phyloP scores from a whole-genome alignment of 2,113 vertebrate genomes.

The Oxyruncus cristatus region DNA sequence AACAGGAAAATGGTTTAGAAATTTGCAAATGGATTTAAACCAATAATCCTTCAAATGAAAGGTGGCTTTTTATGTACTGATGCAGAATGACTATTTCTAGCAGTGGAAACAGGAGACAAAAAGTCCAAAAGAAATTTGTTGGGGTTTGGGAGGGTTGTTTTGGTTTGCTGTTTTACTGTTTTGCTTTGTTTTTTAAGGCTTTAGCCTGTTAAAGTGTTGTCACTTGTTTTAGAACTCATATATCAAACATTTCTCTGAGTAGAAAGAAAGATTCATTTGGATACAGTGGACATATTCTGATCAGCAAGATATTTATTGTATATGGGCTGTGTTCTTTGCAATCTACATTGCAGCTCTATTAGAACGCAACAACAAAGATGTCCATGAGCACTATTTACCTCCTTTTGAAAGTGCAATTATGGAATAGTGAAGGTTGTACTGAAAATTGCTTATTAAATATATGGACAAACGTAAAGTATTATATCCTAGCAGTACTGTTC shows the following conservation, averaged over 20 bases:
- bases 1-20: constrained; percentile 54
- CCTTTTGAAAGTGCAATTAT: background rate
- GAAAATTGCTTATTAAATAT: background rate
- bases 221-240: background rate
- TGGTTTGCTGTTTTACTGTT: too few species aligned
- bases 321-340: background rate
- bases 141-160: background rate
- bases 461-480: background rate
- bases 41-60: constrained; percentile 41
- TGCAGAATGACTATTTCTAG: background rate
- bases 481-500: background rate
- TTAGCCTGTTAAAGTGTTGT: background rate
- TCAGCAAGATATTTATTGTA: background rate
- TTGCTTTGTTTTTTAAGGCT: background rate
- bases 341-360: background rate
- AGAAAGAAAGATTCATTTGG: background rate
- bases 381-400: background rate
- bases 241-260: background rate
- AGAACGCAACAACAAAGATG: background rate
- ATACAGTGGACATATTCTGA: background rate
- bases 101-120: background rate
- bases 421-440: background rate
- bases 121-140: background rate
- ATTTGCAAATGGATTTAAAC: constrained; percentile 54
- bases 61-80: background rate